Percentiles rank a stretch among this genome's conserved stretches.
Evolutionary conservation across 2,888 invertebrate genomes (phyloP).

Genomic region (Bruchidius siliquastri): DNA sequence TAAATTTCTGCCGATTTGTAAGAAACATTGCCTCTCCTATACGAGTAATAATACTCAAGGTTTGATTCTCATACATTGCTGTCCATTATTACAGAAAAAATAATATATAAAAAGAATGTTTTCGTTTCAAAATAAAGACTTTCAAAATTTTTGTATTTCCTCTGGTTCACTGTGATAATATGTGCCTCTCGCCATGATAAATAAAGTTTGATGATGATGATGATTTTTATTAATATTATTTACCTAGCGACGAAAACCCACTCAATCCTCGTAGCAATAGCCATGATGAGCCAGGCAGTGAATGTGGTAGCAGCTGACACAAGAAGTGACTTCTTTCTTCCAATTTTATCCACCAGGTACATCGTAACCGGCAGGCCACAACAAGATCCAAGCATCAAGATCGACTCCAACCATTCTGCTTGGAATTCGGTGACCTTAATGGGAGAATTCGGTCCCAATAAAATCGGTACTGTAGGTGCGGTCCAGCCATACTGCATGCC

Average conservation of each 20-base stretch:
- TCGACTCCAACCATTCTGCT: conserved; percentile 36
- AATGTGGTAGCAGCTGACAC: conserved; percentile 37
- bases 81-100: too few relatives aligned
- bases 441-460: conserved; percentile 32
- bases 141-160: too few relatives aligned
- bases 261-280: conserved; percentile 34
- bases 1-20: too few relatives aligned
- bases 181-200: too few relatives aligned
- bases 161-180: too few relatives aligned
- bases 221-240: too few relatives aligned
- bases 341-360: conserved; percentile 38
- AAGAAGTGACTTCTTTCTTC: conserved; percentile 40
- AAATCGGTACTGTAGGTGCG: conserved; percentile 41
- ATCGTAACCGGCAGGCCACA: conserved; percentile 41
- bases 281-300: conserved; percentile 41
- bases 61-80: too few relatives aligned
- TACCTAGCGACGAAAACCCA: conserved; percentile 35
- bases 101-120: too few relatives aligned
- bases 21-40: too few relatives aligned
- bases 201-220: too few relatives aligned
- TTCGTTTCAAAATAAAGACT: too few relatives aligned
- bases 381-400: conserved; percentile 33
- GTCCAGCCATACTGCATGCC: conserved; percentile 48
- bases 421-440: conserved; percentile 32
- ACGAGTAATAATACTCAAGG: too few relatives aligned